These are phyloP conservation scores for Caenorhabditis angaria DNA, from an alignment of 2,888 invertebrate species.

Conservation along the genomic window DNA sequence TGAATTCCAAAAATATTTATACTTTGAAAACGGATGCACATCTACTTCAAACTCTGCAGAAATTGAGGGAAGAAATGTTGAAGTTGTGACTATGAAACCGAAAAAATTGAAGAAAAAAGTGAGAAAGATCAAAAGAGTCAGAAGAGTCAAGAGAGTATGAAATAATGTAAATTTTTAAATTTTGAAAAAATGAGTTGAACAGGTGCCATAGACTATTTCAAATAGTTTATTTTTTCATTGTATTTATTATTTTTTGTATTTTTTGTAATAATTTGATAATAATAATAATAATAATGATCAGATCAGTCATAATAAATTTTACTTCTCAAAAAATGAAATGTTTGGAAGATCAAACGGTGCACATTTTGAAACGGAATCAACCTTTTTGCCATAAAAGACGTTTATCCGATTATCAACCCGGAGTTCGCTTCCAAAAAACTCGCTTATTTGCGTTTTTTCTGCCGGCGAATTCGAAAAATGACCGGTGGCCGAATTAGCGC, in stretches of 20 bases:
- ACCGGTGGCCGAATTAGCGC: conserved; percentile 35
- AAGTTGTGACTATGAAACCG: conserved; percentile 29
- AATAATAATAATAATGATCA: conserved; percentile 23
- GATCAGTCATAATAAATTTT: conserved; percentile 9
- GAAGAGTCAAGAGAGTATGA: neutral
- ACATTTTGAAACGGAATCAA: conserved; percentile 1
- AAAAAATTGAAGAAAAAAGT: conserved; percentile 29
- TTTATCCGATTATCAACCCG: neutral
- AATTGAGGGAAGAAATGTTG: conserved; percentile 22
- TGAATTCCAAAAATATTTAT: conserved; percentile 53
- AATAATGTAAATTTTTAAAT: neutral
- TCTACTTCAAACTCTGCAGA: conserved; percentile 12
- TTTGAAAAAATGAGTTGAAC: conserved; percentile 13
- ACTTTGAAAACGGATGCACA: conserved; percentile 68
- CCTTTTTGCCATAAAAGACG: neutral
- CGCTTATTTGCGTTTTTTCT: conserved; percentile 15
- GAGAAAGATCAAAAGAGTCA: neutral
- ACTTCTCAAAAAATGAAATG: neutral
- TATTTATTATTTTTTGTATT: conserved; percentile 13
- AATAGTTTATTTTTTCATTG: conserved; percentile 4
- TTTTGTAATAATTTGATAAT: conserved; percentile 19
- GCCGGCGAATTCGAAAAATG: conserved; percentile 16
- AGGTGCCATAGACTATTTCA: no score
- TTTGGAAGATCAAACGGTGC: conserved; percentile 3
- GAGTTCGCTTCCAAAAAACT: conserved; percentile 14